Percentiles rank a stretch among this genome's conserved stretches.
phyloP scores from a whole-genome alignment of 2,797 vertebrate genomes.

The Lycodopsis pacificus region DNA sequence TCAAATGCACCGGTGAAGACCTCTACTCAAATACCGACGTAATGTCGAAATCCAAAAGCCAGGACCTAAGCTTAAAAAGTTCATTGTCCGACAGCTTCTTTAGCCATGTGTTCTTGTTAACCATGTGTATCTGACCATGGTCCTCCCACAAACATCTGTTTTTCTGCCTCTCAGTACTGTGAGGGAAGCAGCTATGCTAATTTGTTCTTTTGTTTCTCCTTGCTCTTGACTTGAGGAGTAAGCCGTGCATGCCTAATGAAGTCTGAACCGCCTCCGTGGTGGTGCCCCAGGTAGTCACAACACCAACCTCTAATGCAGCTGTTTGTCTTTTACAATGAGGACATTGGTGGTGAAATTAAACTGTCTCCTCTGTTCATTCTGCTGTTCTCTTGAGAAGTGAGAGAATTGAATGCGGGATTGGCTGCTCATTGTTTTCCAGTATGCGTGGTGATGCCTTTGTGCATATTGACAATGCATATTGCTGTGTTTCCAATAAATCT shows the following conservation, averaged over 20 bases:
- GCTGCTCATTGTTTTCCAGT: conserved; percentile 1
- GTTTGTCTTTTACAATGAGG: conserved; percentile 3
- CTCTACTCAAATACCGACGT: background rate
- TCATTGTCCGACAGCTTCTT: background rate
- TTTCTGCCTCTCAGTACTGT: conserved; percentile 1
- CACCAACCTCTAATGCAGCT: conserved; percentile 3
- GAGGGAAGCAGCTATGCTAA: conserved; percentile 6
- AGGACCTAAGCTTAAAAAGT: background rate
- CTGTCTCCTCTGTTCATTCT: conserved; percentile 5
- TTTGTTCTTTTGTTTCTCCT: conserved; percentile 11
- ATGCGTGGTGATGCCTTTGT: background rate
- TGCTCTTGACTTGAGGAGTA: conserved; percentile 10
- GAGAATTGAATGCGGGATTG: background rate
- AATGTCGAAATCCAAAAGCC: background rate
- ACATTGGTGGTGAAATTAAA: conserved; percentile 11
- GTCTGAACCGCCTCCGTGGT: conserved; percentile 1
- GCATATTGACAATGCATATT: background rate
- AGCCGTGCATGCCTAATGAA: conserved; percentile 23
- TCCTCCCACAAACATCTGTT: background rate
- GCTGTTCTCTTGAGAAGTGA: background rate
- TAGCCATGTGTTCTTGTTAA: background rate
- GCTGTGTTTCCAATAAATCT: background rate
- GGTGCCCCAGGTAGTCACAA: conserved; percentile 3
- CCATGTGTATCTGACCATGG: background rate
- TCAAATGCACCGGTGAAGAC: background rate